phyloP scores from a whole-genome alignment of 2,113 vertebrate genomes.

The Myotis davidii region DNA sequence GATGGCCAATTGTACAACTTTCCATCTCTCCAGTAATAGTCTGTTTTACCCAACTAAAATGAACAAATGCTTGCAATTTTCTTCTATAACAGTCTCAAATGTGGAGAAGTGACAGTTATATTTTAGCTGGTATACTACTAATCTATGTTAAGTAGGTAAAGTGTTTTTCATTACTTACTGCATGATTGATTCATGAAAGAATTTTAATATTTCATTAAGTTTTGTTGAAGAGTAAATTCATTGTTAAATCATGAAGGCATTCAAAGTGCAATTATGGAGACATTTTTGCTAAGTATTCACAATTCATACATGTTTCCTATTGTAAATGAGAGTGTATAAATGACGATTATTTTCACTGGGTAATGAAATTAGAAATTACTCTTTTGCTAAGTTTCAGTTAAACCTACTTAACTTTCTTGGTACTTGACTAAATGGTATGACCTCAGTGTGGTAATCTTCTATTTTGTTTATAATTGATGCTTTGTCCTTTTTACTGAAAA shows the following conservation, averaged over 20 bases:
- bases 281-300: background rate
- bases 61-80: background rate
- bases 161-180: background rate
- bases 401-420: slow-evolving; percentile 20
- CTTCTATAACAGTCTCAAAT: background rate
- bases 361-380: slow-evolving; percentile 36
- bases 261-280: background rate
- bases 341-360: slow-evolving; percentile 29
- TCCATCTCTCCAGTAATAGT: background rate
- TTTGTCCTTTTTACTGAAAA: slow-evolving; percentile 39
- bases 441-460: background rate
- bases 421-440: background rate
- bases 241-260: slow-evolving; percentile 8
- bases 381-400: slow-evolving; percentile 10
- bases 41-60: slow-evolving; percentile 15
- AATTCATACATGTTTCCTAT: slow-evolving; percentile 44
- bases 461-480: slow-evolving; percentile 50
- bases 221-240: background rate
- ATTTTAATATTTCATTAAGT: slow-evolving; percentile 20
- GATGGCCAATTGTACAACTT: background rate
- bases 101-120: background rate
- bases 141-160: background rate
- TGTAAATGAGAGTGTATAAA: background rate
- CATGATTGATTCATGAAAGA: background rate
- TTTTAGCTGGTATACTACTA: background rate